Evolutionary conservation across 2,113 vertebrate genomes (phyloP).

Genomic region (Manacus vitellinus): DNA sequence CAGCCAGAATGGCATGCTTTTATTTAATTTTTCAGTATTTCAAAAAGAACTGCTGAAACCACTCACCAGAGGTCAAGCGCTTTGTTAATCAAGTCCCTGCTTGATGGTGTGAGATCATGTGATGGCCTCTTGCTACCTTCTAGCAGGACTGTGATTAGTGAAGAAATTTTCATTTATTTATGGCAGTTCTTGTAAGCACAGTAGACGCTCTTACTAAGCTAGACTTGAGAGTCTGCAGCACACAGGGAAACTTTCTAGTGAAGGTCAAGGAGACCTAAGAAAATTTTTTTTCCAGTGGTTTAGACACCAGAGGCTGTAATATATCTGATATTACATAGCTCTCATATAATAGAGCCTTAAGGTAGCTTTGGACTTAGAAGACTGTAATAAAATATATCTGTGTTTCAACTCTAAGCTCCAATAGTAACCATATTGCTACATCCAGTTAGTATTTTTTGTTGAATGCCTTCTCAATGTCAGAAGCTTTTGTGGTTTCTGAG

Average conservation of each 20-base stretch:
- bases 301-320: not conserved
- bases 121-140: not conserved
- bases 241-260: not conserved
- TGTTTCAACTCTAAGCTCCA: not conserved
- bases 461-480: not conserved
- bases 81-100: not conserved
- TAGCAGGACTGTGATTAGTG: not conserved
- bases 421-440: not conserved
- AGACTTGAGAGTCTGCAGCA: not conserved
- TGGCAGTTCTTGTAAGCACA: not conserved
- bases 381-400: not conserved
- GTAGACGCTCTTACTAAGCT: not conserved
- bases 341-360: not conserved
- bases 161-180: not conserved
- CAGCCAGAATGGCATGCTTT: not conserved
- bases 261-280: not conserved
- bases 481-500: not conserved
- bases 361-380: not conserved
- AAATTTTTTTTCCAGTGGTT: not conserved
- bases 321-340: not conserved
- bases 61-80: rapidly evolving
- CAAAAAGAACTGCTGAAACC: not conserved
- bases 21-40: not conserved
- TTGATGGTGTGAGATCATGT: not conserved
- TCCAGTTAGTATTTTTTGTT: not conserved